phyloP scores from a whole-genome alignment of 2,113 vertebrate genomes.

The human (Homo sapiens) region DNA sequence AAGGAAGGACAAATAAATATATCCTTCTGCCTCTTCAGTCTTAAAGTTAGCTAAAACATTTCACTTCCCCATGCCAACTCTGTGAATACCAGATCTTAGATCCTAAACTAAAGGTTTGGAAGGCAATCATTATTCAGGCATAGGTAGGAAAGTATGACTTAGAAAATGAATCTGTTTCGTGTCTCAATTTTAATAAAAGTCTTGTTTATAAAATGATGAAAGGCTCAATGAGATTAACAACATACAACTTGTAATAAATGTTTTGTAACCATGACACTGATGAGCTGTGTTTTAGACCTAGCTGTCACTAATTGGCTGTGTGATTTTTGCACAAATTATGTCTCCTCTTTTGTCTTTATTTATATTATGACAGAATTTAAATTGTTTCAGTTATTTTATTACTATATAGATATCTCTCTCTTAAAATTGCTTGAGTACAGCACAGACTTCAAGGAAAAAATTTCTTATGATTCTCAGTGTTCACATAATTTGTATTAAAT shows the following conservation, averaged over 20 bases:
- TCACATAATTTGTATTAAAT: slow-evolving; percentile 19
- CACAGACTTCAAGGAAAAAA: background rate
- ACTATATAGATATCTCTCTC: background rate
- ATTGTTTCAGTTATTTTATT: background rate
- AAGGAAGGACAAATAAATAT: background rate
- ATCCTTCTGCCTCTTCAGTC: background rate
- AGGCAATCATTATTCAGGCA: background rate
- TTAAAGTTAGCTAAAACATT: background rate
- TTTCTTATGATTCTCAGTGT: background rate
- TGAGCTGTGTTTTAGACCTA: background rate
- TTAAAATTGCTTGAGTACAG: background rate
- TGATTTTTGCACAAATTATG: background rate
- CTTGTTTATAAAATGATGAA: background rate
- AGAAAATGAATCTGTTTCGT: background rate
- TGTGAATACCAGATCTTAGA: background rate
- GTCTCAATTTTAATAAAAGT: background rate
- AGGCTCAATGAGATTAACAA: background rate
- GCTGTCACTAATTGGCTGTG: background rate
- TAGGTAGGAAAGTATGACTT: background rate
- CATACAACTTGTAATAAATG: background rate
- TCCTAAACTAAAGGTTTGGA: background rate
- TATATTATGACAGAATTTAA: background rate
- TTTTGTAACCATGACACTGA: background rate
- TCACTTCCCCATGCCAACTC: background rate
- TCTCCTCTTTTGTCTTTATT: background rate